Conservation (phyloP, 2,888 invertebrate species). For the Drosophila emarginata region DNA sequence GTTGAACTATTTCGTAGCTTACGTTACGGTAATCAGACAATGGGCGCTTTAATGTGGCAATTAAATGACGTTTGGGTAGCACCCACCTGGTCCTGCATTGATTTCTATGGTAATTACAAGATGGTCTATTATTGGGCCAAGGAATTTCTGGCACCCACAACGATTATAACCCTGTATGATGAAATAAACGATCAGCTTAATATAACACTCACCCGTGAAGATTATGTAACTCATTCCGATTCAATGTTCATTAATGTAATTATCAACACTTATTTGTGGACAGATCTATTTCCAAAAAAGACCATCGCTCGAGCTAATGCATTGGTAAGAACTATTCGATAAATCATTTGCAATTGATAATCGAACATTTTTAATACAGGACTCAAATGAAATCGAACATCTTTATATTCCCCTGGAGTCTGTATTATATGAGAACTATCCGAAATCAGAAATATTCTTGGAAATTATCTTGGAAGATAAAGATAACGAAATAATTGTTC, state of each 20-base stretch:
- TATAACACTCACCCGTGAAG: conserved; percentile 87
- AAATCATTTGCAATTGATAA: background rate
- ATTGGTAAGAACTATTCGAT: conserved; percentile 54
- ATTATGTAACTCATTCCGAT: conserved; percentile 81
- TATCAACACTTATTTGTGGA: conserved; percentile 86
- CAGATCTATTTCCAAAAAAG: conserved; percentile 81
- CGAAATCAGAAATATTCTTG: conserved; percentile 66
- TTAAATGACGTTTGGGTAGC: conserved; percentile 99
- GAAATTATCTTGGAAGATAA: conserved; percentile 81
- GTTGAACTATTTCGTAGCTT: conserved; percentile 90
- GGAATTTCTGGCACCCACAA: conserved; percentile 91
- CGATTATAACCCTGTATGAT: conserved; percentile 86
- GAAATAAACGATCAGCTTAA: conserved; percentile 83
- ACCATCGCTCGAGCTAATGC: conserved; percentile 59
- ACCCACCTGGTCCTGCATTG: conserved; percentile 96
- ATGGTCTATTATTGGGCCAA: conserved; percentile 92
- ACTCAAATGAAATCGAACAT: conserved; percentile 64
- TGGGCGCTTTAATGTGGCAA: conserved; percentile 99
- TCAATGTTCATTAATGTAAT: conserved; percentile 83
- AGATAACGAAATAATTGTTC: conserved; percentile 81
- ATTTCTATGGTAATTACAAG: conserved; percentile 83
- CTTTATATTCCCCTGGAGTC: conserved; percentile 57
- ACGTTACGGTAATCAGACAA: conserved; percentile 84
- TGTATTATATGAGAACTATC: conserved; percentile 41
- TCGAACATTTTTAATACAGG: conserved; percentile 42